Conservation (phyloP, 1,140 invertebrate species). For the Aphidius ervi region DNA sequence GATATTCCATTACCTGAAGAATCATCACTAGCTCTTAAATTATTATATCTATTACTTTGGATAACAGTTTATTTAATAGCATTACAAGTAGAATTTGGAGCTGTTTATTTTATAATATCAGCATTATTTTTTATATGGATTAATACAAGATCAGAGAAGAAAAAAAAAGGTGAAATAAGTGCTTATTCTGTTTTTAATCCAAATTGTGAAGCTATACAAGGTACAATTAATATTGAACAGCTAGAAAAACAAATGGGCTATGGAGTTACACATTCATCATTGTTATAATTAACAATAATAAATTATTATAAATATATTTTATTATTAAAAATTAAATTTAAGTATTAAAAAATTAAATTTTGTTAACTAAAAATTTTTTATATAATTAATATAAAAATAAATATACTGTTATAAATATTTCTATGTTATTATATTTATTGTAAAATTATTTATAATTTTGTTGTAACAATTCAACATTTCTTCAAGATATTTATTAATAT, state of each 20-base stretch:
- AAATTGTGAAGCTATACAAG: conserved; percentile 87
- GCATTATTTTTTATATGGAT: conserved; percentile 75
- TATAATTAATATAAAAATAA: too few relatives aligned
- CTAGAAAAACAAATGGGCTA: conserved; percentile 76
- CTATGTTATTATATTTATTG: conserved; percentile 23
- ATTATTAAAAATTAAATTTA: too few relatives aligned
- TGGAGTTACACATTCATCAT: not conserved
- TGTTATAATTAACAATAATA: too few relatives aligned
- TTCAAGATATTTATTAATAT: conserved; percentile 28
- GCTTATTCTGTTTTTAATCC: conserved; percentile 98
- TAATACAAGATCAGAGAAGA: conserved; percentile 74
- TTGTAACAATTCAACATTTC: conserved; percentile 38
- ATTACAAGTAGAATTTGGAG: conserved; percentile 81
- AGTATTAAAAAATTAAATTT: too few relatives aligned
- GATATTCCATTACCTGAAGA: conserved; percentile 28
- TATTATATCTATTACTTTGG: conserved; percentile 63
- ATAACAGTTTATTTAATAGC: conserved; percentile 62
- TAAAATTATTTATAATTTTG: conserved; percentile 27
- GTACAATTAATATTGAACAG: conserved; percentile 91
- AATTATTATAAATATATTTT: too few relatives aligned
- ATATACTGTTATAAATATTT: too few relatives aligned
- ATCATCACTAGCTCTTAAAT: conserved; percentile 27
- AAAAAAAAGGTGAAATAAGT: conserved; percentile 73
- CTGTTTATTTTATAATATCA: conserved; percentile 82
- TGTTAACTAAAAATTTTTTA: too few relatives aligned